Percentiles rank a stretch among this genome's conserved stretches.
Evolutionary conservation across 2,888 invertebrate species (phyloP).

Genomic region (Coremacera marginata): DNA sequence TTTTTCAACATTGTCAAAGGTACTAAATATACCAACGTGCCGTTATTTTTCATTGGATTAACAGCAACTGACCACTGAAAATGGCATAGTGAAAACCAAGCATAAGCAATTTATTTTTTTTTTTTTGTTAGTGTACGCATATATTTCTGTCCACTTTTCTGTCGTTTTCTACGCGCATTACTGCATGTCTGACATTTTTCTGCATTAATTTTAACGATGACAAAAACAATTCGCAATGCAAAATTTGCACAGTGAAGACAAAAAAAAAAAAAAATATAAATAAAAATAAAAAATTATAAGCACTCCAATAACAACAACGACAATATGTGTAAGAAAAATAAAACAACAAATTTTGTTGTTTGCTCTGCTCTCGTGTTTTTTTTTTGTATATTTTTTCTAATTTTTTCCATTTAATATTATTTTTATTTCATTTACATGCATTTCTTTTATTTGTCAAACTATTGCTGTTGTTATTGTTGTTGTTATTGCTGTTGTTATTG

Average conservation of each 20-base stretch:
- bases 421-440: not conserved
- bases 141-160: not conserved
- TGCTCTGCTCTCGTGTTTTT: not conserved
- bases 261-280: not conserved
- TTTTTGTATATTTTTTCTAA: not conserved
- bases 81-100: no score
- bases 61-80: no score
- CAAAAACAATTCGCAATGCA: conserved; percentile 17
- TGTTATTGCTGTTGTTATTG: not conserved
- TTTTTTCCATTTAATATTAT: not conserved
- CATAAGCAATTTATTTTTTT: no score
- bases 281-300: not conserved
- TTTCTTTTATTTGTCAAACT: not conserved
- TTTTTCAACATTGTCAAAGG: no score
- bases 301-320: not conserved
- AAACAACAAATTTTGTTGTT: not conserved
- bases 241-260: not conserved
- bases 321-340: not conserved
- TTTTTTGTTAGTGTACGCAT: not conserved
- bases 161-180: conserved; percentile 22
- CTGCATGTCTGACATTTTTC: conserved; percentile 31
- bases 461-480: not conserved
- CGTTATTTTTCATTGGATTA: no score
- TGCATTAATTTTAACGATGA: conserved; percentile 32
- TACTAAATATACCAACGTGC: no score